Base-by-base conservation (phyloP, 2,797 vertebrate species). In the Anabas testudineus region DNA sequence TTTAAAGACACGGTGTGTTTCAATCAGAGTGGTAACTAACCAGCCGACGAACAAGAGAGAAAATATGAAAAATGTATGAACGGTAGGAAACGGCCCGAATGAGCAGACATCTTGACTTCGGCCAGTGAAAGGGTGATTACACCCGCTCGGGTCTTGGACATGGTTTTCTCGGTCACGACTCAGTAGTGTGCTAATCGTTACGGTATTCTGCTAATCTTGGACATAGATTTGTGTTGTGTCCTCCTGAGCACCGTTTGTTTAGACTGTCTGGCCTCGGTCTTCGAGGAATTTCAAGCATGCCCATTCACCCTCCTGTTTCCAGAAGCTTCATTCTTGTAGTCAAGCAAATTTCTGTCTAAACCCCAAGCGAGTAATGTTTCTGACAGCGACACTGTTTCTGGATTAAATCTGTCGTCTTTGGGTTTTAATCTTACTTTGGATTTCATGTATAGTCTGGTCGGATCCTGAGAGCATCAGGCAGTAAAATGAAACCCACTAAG, bases 61-160 rank as follows among this genome's bases (percentile, higher is more conserved):
- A 62, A 52, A 63, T 55, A 61, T 82, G 19, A 81, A 81, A 80
- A 36, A 85, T 81, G 32, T 51, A 83, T 86, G 78, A 81, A 80
- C 67, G 63, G 57, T 66, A n/a, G 72, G 80, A 77, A 86, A 86
- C 68, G 89, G 90, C 85, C 80, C 67, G 82, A 78, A 55, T 51
- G 72, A 92, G 92, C 88, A 92, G 93, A 94, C 92, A 93, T 94
- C 90, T 93, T 93, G 91, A 91, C 88, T 87, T 80, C 70, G 82
- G 56, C 81, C 73, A 78, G 80, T 86, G 83, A 83, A 88, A 68
- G 42, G 78, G 57, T 74, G 83, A 85, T 81, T 76, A 78, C 79
- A 83, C 24, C 76, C 71, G 49, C 67, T 80, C 43, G 16, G 32
- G 59, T 73, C 53, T 46, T 24, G 22, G 66, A 32, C 36, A 7